Evolutionary conservation across 2,888 invertebrate species (phyloP).

Genomic region (Yponomeuta evonymella): DNA sequence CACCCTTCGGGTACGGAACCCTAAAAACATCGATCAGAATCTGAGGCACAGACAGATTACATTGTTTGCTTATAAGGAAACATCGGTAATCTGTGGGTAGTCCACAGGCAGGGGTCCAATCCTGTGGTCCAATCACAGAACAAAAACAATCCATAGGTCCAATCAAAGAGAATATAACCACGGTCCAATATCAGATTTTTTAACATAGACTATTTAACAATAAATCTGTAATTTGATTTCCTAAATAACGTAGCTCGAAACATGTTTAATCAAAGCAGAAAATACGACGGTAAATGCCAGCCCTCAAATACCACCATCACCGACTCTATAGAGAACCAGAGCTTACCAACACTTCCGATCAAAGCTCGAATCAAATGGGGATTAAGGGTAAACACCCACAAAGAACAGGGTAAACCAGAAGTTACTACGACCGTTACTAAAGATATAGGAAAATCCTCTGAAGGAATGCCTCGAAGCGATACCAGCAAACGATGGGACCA

Average conservation of each 20-base stretch:
- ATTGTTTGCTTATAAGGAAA: too few species aligned
- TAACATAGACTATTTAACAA: too few species aligned
- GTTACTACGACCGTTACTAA: background rate
- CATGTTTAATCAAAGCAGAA: background rate
- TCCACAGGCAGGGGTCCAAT: too few species aligned
- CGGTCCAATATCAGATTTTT: too few species aligned
- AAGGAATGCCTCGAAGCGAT: background rate
- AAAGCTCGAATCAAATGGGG: background rate
- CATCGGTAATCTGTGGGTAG: too few species aligned
- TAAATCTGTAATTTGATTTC: too few species aligned
- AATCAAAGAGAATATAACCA: too few species aligned
- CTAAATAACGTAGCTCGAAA: background rate
- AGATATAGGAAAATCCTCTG: background rate
- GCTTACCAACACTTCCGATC: conserved; percentile 23
- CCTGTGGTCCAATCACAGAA: too few species aligned
- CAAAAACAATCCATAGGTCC: too few species aligned
- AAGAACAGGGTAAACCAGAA: background rate
- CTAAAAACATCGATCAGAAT: too few species aligned
- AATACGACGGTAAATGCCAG: background rate
- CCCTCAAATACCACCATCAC: conserved; percentile 27
- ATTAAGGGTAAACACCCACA: background rate
- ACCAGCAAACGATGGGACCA: background rate
- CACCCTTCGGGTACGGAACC: too few species aligned
- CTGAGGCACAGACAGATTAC: too few species aligned
- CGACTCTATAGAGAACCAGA: conserved; percentile 42